Evolutionary conservation across 2,888 invertebrate genomes (phyloP).

Genomic region (Oeneis ivallda): DNA sequence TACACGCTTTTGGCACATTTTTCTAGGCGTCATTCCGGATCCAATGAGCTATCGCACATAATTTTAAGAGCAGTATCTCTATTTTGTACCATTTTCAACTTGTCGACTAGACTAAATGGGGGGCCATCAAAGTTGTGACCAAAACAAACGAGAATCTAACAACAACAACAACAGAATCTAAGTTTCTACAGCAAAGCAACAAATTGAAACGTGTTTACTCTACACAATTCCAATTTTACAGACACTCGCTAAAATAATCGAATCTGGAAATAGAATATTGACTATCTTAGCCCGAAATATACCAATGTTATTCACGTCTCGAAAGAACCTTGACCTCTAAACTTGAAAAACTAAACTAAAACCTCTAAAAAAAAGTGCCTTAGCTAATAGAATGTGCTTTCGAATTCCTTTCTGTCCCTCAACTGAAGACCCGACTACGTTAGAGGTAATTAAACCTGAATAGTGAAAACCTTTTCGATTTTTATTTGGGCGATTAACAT

Average conservation of each 20-base stretch:
- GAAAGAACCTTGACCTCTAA: conserved; percentile 30
- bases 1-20: no score
- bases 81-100: no score
- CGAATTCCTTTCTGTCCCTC: not conserved
- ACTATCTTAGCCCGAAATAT: conserved; percentile 23
- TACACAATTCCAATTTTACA: conserved; percentile 20
- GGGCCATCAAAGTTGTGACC: no score
- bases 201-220: no score
- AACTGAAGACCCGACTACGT: not conserved
- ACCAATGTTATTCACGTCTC: conserved; percentile 19
- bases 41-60: no score
- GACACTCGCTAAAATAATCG: conserved; percentile 22
- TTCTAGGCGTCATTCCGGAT: no score
- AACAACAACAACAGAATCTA: not conserved
- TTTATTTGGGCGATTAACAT: not conserved
- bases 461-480: not conserved
- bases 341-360: conserved; percentile 18
- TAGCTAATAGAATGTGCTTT: not conserved
- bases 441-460: not conserved
- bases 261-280: conserved; percentile 30
- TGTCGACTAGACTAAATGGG: no score
- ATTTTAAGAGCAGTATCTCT: no score
- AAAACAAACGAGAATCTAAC: no score
- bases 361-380: conserved; percentile 2
- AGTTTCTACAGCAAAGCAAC: not conserved